Evolutionary conservation across 2,113 vertebrate genomes (phyloP).

Genomic region (Terrapene triunguis): DNA sequence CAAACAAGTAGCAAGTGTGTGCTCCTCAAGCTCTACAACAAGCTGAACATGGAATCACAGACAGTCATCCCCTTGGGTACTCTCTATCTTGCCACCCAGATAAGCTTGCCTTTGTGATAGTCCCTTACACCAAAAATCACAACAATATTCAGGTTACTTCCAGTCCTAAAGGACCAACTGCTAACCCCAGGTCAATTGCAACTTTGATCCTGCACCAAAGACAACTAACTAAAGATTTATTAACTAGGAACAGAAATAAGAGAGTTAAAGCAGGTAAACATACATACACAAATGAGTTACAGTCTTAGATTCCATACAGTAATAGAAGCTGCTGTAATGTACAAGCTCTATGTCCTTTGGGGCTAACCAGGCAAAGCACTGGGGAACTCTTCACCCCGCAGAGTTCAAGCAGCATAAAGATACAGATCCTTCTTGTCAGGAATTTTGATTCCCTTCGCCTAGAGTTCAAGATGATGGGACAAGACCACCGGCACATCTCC

Average conservation of each 20-base stretch:
- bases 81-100: background rate
- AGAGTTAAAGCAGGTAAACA: background rate
- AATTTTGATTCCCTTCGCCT: background rate
- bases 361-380: background rate
- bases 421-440: background rate
- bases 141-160: background rate
- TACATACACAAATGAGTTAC: background rate
- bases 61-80: background rate
- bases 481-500: background rate
- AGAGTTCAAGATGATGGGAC: background rate
- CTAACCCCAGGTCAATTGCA: background rate
- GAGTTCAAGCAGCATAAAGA: background rate
- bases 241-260: background rate
- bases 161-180: background rate
- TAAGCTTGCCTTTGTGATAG: background rate
- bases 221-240: background rate
- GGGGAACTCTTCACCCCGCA: background rate
- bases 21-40: background rate
- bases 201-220: background rate
- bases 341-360: background rate
- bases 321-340: background rate
- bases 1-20: background rate
- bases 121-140: background rate
- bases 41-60: background rate
- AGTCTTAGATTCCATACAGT: background rate